These are phyloP conservation scores for Spisula solida DNA, from an alignment of 2,888 invertebrate species.

Conservation along the genomic window DNA sequence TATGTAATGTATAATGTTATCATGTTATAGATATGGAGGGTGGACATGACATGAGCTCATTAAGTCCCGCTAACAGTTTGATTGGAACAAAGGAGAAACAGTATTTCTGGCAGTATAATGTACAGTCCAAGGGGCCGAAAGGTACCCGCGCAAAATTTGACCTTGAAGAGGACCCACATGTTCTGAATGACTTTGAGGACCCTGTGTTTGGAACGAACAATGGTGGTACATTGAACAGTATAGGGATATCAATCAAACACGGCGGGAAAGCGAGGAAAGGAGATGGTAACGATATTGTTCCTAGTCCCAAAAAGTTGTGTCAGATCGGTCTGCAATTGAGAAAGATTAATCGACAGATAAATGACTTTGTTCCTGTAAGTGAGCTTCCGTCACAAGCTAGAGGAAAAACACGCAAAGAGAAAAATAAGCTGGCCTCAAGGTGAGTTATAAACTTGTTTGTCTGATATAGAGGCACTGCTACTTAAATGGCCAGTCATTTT, in stretches of 20 bases:
- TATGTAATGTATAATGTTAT: neutral
- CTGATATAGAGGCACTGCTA: too few species aligned
- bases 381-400: conserved; percentile 89
- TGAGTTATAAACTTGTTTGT: conserved; percentile 73
- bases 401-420: conserved; percentile 92
- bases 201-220: conserved; percentile 94
- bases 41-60: conserved; percentile 64
- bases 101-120: conserved; percentile 99
- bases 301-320: conserved; percentile 96
- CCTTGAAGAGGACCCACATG: conserved; percentile 95
- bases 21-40: conserved; percentile 70
- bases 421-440: conserved; percentile 98
- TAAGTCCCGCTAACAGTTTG: conserved; percentile 67
- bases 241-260: conserved; percentile 79
- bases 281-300: conserved; percentile 98
- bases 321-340: conserved; percentile 97
- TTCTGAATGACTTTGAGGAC: conserved; percentile 95
- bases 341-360: conserved; percentile 96
- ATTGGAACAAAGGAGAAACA: conserved; percentile 81
- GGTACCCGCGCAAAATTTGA: conserved; percentile 91
- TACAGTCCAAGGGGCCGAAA: conserved; percentile 99
- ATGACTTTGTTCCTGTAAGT: conserved; percentile 98
- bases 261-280: conserved; percentile 94
- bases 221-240: conserved; percentile 75
- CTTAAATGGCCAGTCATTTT: too few species aligned